Evolutionary conservation across 2,797 vertebrate genomes (phyloP), one percentile per base, ranked within the genome.

Genomic region (Dicrostonyx torquatus): DNA sequence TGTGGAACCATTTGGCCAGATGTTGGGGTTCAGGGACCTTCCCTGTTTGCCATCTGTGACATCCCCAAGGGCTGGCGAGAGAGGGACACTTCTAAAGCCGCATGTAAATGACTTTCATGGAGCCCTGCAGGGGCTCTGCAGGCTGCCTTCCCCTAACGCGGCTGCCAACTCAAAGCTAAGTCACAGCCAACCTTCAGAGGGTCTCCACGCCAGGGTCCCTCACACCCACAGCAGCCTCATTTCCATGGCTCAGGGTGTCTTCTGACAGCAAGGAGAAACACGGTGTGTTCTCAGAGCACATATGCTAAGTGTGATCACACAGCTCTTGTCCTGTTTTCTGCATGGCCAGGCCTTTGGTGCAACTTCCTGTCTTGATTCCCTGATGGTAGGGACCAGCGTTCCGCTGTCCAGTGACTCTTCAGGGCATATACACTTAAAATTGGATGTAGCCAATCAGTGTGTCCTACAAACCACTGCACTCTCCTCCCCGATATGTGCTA

Each of bases 31-130:
- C 94, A 70, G 15, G 48, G 94, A 87, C 34, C 83, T 86, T 94
- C 95, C 45, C 77, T 86, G 43, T 96, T 95, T 93, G 94, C 96
- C 95, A 96, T 96, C 92, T 96, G 97, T 80, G 94, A 93, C 84
- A 53, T 96, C 94, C 95, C 94, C 62, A 82, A 83, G 96, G 97
- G 68, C 90, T 77, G 68, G 45, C 2, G 24, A 76, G 76, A 92
- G 87, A 87, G 75, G 93, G 50, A 8, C 70, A 92, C 90, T 95
- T 96, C 93, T 94, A 75, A 96, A 96, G 95, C 89, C 73, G 0
- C 87, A 96, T 93, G 94, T 62, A 97, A 94, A 95, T 95, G 80
- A 91, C 79, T 91, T 96, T 84, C 83, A 55, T 0, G 10, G 89
- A 93, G 84, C 58, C 62, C 76, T n/a, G 72, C 53, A 6, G 89